Evolutionary conservation across 2,888 invertebrate species (phyloP).

Genomic region (Ptilodon capucinus): DNA sequence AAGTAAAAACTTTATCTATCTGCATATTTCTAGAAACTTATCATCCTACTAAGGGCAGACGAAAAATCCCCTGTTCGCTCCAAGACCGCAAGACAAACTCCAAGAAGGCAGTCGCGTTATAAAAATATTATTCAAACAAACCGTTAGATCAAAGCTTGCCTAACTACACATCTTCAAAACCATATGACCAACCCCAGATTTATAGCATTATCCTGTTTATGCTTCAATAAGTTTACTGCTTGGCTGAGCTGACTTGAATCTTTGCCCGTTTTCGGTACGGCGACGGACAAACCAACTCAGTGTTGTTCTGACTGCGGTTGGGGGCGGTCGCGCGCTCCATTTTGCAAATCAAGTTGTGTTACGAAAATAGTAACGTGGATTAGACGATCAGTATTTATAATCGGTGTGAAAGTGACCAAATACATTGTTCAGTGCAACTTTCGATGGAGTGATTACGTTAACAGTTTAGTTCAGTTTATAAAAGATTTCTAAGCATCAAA

Average conservation of each 20-base stretch:
- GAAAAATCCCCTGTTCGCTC: conserved; percentile 3
- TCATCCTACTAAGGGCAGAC: not conserved
- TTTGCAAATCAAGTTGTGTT: conserved; percentile 33
- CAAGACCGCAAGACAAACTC: conserved; percentile 24
- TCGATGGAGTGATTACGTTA: conserved; percentile 19
- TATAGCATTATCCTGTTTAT: conserved; percentile 61
- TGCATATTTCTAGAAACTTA: too few species aligned
- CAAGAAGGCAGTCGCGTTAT: conserved; percentile 7
- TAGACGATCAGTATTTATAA: conserved; percentile 30
- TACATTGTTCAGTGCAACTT: conserved; percentile 36
- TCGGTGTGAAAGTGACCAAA: conserved; percentile 33
- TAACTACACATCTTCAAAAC: conserved; percentile 35
- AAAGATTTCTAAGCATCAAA: not conserved
- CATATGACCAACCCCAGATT: conserved; percentile 54
- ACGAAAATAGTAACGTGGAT: conserved; percentile 64
- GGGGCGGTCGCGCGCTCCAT: conserved; percentile 45
- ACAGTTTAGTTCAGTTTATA: conserved; percentile 7
- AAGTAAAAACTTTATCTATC: too few species aligned
- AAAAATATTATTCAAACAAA: conserved; percentile 31
- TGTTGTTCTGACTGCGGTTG: conserved; percentile 46
- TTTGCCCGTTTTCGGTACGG: conserved; percentile 46
- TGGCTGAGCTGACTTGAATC: conserved; percentile 54
- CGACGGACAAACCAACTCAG: conserved; percentile 41
- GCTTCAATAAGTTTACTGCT: conserved; percentile 59
- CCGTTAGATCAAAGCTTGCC: conserved; percentile 44